phyloP scores from a whole-genome alignment of 2,888 invertebrate species.

The Octonoba sinensis region DNA sequence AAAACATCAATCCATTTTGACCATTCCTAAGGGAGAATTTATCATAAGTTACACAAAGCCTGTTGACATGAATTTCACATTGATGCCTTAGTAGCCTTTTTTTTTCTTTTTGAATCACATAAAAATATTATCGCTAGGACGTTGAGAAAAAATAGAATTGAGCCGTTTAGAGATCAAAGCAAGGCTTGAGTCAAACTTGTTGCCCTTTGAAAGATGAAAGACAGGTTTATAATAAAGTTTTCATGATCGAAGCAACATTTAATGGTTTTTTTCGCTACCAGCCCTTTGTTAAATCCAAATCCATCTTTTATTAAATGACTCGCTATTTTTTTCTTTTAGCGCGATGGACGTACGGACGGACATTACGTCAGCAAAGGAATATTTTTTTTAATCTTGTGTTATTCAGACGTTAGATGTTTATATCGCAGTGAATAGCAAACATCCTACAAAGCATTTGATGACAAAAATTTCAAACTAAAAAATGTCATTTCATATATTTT shows the following conservation, averaged over 20 bases:
- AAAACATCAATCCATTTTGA: conserved; percentile 54
- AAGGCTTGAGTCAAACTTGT: conserved; percentile 40
- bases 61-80: conserved; percentile 58
- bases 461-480: neutral
- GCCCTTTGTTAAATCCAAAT: conserved; percentile 28
- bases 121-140: neutral
- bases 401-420: conserved; percentile 19
- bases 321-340: conserved; percentile 15
- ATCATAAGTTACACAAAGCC: conserved; percentile 55
- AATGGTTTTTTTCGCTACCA: neutral
- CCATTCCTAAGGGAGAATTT: conserved; percentile 44
- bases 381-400: conserved; percentile 23
- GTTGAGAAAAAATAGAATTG: conserved; percentile 20
- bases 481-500: no score
- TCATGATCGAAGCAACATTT: conserved; percentile 14
- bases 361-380: conserved; percentile 24
- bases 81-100: conserved; percentile 30
- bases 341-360: conserved; percentile 24
- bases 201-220: conserved; percentile 42
- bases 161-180: conserved; percentile 41
- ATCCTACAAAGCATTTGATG: neutral
- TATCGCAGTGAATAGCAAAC: conserved; percentile 1
- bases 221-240: conserved; percentile 58
- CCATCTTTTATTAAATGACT: conserved; percentile 37
- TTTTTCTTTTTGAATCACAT: conserved; percentile 25